These are phyloP conservation scores for Agrochola macilenta DNA, from an alignment of 2,888 invertebrate species.

Conservation along the genomic window DNA sequence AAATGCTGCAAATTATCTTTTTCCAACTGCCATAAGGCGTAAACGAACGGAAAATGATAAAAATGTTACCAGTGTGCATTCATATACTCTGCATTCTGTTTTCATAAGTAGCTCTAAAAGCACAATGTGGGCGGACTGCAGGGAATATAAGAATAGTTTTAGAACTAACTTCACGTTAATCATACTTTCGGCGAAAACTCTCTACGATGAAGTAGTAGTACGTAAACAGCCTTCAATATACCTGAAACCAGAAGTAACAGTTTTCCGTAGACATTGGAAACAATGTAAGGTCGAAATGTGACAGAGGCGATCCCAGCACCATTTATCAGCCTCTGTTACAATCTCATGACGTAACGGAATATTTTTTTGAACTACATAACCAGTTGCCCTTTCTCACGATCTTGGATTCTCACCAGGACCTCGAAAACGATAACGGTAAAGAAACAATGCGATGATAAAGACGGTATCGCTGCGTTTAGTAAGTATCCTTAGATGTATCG, in stretches of 20 bases:
- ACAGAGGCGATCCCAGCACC: neutral
- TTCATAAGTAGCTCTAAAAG: constrained; percentile 7
- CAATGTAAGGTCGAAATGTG: constrained; percentile 15
- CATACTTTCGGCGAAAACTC: constrained; percentile 5
- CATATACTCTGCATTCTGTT: neutral
- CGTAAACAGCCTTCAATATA: neutral
- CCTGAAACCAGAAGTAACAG: neutral
- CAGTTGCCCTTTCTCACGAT: constrained; percentile 36
- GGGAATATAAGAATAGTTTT: constrained; percentile 17
- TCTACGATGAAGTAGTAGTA: neutral
- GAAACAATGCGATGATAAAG: constrained; percentile 51
- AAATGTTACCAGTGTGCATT: neutral
- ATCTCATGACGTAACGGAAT: constrained; percentile 12
- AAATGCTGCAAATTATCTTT: neutral
- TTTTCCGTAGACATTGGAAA: neutral
- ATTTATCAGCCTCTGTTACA: constrained; percentile 4
- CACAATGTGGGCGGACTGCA: neutral
- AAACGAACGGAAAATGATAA: neutral
- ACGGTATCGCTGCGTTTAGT: constrained; percentile 37
- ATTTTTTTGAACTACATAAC: constrained; percentile 25
- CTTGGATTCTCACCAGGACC: neutral
- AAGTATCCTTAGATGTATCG: constrained; percentile 48
- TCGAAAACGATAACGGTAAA: constrained; percentile 32
- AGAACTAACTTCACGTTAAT: constrained; percentile 5
- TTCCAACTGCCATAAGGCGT: no score